phyloP scores from a whole-genome alignment of 1,140 invertebrate genomes.

The Teleopsis dalmanni region DNA sequence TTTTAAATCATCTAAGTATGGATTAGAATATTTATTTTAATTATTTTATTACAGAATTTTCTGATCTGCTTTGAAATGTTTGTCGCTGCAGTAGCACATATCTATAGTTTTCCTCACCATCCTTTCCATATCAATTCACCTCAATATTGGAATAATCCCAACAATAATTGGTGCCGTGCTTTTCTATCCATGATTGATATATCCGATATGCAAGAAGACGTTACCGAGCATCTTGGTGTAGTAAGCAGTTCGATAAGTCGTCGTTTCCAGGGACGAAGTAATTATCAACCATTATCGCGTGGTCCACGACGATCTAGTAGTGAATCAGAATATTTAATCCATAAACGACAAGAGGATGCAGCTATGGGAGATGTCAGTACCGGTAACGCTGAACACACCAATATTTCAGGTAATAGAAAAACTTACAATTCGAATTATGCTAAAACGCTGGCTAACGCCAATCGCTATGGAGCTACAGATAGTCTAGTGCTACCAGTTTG shows the following conservation, averaged over 20 bases:
- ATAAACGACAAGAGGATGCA: constrained; percentile 25
- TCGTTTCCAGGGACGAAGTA: constrained; percentile 60
- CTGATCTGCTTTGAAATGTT: constrained; percentile 98
- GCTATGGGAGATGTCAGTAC: constrained; percentile 1
- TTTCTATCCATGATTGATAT: constrained; percentile 87
- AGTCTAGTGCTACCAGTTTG: constrained; percentile 15
- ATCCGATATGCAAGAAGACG: constrained; percentile 84
- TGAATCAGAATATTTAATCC: constrained; percentile 39
- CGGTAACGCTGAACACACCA: neutral
- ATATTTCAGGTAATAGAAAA: constrained; percentile 14
- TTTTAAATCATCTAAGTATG: neutral
- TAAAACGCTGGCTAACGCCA: constrained; percentile 13
- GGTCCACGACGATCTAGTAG: constrained; percentile 47
- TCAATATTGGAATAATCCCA: constrained; percentile 43
- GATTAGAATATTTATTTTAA: neutral
- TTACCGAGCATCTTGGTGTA: constrained; percentile 84
- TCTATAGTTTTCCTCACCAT: constrained; percentile 89
- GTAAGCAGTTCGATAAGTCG: constrained; percentile 71
- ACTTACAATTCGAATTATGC: constrained; percentile 7
- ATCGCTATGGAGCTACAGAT: constrained; percentile 19
- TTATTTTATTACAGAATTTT: constrained; percentile 66
- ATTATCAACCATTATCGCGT: constrained; percentile 61
- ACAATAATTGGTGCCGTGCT: constrained; percentile 50
- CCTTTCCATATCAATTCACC: constrained; percentile 56
- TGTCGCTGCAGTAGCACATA: constrained; percentile 87